These are phyloP conservation scores for Melanitta fusca DNA, from an alignment of 2,797 vertebrate species.

Conservation along the genomic window DNA sequence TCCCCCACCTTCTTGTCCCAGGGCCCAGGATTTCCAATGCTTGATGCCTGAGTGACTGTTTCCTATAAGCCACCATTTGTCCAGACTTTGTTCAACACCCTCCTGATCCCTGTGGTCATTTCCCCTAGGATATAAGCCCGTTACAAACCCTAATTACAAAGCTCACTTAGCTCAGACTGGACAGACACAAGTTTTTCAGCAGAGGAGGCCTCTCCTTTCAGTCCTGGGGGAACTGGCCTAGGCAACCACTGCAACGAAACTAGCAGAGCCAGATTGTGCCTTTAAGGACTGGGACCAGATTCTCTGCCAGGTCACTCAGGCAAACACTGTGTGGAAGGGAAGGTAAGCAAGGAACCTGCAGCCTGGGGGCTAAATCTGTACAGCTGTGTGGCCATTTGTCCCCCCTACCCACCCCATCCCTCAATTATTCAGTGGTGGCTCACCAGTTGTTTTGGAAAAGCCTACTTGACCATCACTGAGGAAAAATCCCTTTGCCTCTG, in stretches of 20 bases:
- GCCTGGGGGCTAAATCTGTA: neutral
- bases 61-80: neutral
- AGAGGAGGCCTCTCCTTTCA: slow-evolving; percentile 6
- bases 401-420: neutral
- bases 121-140: neutral
- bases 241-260: neutral
- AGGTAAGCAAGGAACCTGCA: neutral
- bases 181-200: neutral
- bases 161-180: neutral
- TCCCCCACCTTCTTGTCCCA: neutral
- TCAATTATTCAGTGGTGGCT: neutral
- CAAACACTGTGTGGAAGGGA: rapidly evolving
- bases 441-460: neutral
- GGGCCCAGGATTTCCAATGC: neutral
- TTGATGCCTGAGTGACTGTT: neutral
- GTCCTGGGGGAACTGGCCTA: neutral
- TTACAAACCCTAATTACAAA: slow-evolving; percentile 8
- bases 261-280: neutral
- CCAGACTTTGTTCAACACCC: neutral
- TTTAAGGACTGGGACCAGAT: neutral
- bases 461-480: neutral
- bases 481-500: neutral
- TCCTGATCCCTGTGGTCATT: neutral
- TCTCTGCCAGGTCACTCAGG: neutral
- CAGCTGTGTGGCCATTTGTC: neutral